Conservation (phyloP, 2,113 vertebrate genomes). For the Aspiorhynchus laticeps region DNA sequence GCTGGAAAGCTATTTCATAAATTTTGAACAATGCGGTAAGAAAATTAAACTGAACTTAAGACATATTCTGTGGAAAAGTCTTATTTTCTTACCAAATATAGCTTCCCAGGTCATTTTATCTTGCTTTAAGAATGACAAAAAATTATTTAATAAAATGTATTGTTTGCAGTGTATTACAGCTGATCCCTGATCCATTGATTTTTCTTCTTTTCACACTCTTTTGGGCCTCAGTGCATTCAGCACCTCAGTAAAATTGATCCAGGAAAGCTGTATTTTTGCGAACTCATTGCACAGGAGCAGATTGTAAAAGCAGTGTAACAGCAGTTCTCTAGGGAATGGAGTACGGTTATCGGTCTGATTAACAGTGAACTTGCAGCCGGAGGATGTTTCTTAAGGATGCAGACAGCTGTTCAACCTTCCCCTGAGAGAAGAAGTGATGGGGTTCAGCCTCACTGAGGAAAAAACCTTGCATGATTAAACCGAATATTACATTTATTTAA, state of each 20-base stretch:
- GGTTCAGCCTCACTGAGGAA: background rate
- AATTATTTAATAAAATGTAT: background rate
- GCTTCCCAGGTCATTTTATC: background rate
- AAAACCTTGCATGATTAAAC: conserved; percentile 21
- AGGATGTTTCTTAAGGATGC: conserved; percentile 37
- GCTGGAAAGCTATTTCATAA: too few relatives aligned
- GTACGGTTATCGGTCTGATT: conserved; percentile 18
- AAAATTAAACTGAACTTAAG: background rate
- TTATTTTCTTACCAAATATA: background rate
- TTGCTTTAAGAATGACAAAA: background rate
- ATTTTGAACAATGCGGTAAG: background rate
- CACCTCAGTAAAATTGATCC: conserved; percentile 27
- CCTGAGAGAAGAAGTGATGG: background rate
- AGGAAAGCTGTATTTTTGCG: conserved; percentile 11
- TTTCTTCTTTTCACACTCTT: conserved; percentile 42
- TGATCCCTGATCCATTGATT: conserved; percentile 6
- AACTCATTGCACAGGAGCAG: conserved; percentile 13
- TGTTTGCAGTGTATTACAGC: background rate
- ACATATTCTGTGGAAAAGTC: background rate
- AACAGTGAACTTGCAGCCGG: conserved; percentile 19
- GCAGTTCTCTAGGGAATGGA: background rate
- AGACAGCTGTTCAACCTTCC: conserved; percentile 43
- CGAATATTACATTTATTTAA: conserved; percentile 39
- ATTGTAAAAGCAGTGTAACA: background rate
- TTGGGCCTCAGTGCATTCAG: background rate